Evolutionary conservation across 2,113 vertebrate genomes (phyloP), one percentile per base, ranked within the genome.

Genomic region (Arizona elegans): DNA sequence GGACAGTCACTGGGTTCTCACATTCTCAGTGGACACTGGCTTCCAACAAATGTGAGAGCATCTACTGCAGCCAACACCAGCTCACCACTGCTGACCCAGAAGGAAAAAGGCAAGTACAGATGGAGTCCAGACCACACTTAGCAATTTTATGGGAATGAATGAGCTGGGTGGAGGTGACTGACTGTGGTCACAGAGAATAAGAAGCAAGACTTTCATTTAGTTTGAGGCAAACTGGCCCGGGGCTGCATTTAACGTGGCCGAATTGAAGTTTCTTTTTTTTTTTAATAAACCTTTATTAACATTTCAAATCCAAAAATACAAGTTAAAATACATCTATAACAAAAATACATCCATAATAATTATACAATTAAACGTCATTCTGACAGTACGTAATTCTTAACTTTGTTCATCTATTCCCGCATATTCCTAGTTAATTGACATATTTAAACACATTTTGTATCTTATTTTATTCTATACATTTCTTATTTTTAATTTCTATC

Each of bases 1-100:
- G 94, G 93, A 93, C 95, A 96, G 92, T 93, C 96, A 1, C 86
- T 96, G 91, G 96, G 93, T 13, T 93, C 95, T 29, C 95, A 95
- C 86, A 19, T 93, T 29, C 93, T 95, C 86, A 92, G 97, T 91
- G 96, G 97, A 70, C 93, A 94, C 9, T 92, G 93, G 91, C 93
- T 92, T 33, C 91, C 93, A 88, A 56, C 93, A 7, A 90, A 92
- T 9, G 38, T 65, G 23, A 47, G 93, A 26, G 81, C 50, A 23
- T 55, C 93, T 52, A 9, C 56, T 17, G 50, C 52, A 17, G 38
- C 19, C 19, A 90, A 50, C 33, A 50, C 50, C 24, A 70, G 88
- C 88, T 94, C 96, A 0, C 23, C 94, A 81, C 38, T 96, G 5
- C 96, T 92, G 19, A 87, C 75, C 58, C 91, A 89, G 26, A 91